Base-by-base conservation (phyloP, 2,888 invertebrate species). In the Cyclophora albipunctata region DNA sequence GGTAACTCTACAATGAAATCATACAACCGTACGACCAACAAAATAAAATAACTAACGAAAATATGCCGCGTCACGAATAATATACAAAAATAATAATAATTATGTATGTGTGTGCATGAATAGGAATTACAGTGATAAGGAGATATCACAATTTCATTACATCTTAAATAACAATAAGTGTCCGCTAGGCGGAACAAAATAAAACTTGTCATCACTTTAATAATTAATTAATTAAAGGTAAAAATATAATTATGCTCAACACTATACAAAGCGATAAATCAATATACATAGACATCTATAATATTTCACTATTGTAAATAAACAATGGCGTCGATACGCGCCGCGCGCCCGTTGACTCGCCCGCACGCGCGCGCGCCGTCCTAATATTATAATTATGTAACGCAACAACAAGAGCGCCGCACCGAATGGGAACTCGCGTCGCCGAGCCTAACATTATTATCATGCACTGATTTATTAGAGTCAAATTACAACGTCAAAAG, bases 1-100 rank as follows among this genome's bases (percentile, higher is more conserved):
- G 87, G 86, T 86, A 86, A 87, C 85, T 84, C 83, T 82, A 86
- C 84, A 84, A 83, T 82, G 84, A 84, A 75, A 71, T 60, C 63
- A 75, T 58, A 59, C 51, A 51, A 51, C 51, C 76, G 74, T 74
- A 75, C 37, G 4, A 37, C 37, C 4, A 75, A 75, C 66, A 73
- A 78, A 69, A 71, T 61, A 20, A 20, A 20, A 20, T 20, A 65
- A 61, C 63, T 64, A 37, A 5, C 37, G 37, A 37, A 37, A 56
- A 69, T 75, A 75, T 69, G 75, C 71, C 59, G 20, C 20, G 71
- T 67, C 75, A 75, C 74, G 79, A 81, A 81, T 69, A 75, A 78
- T 78, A 78, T 78, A 82, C 75, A 81, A 83, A 83, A 82, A 83
- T 78, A 84, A 83, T 69, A 80, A 20, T 37, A 5, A 5, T 4